Evolutionary conservation across 2,888 invertebrate species (phyloP).

Genomic region (Himalopsyche anomala): DNA sequence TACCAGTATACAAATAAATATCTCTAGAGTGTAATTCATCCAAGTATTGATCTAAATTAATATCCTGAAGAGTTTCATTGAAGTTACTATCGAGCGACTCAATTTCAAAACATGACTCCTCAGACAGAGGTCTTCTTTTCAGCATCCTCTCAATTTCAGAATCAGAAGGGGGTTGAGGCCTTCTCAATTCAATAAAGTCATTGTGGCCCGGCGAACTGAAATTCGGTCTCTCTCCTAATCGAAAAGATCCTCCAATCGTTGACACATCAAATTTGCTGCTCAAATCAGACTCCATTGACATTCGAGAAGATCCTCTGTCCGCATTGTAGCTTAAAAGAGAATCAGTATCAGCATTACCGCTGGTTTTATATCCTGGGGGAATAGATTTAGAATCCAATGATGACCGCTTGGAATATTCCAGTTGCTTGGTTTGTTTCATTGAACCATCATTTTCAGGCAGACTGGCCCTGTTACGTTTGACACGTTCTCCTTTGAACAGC

Average conservation of each 20-base stretch:
- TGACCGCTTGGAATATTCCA: slow-evolving; percentile 51
- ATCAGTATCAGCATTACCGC: slow-evolving; percentile 72
- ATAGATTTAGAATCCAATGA: slow-evolving; percentile 70
- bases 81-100: slow-evolving; percentile 78
- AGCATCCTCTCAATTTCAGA: slow-evolving; percentile 79
- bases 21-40: slow-evolving; percentile 79
- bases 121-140: slow-evolving; percentile 85
- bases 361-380: slow-evolving; percentile 72
- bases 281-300: slow-evolving; percentile 75
- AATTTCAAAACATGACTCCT: slow-evolving; percentile 83
- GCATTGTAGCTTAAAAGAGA: slow-evolving; percentile 74
- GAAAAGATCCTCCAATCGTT: slow-evolving; percentile 66
- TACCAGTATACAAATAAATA: slow-evolving; percentile 67
- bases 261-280: slow-evolving; percentile 75
- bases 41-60: slow-evolving; percentile 83
- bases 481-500: slow-evolving; percentile 75
- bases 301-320: slow-evolving; percentile 74
- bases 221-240: slow-evolving; percentile 53
- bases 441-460: slow-evolving; percentile 71
- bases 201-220: slow-evolving; percentile 74
- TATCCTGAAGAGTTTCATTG: slow-evolving; percentile 75
- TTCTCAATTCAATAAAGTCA: slow-evolving; percentile 76
- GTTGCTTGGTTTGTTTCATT: slow-evolving; percentile 60
- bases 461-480: slow-evolving; percentile 74
- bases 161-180: slow-evolving; percentile 71